Percentiles rank a stretch among this genome's conserved stretches.
These are phyloP conservation scores for Ochotona princeps DNA, from an alignment of 2,113 vertebrate species.

Conservation along the genomic window DNA sequence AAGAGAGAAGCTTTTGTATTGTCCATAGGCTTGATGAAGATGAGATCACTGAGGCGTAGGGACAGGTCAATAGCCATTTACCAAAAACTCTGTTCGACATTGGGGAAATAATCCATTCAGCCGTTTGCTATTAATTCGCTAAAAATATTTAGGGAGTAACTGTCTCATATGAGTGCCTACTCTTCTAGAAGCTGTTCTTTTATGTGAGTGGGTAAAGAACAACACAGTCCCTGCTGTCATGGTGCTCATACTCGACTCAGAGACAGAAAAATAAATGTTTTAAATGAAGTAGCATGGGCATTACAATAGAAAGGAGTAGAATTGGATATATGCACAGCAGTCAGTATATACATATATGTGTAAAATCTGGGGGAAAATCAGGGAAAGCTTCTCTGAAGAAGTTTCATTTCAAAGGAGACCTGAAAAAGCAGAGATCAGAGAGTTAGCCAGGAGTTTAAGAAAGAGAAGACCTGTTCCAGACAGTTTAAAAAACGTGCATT, in stretches of 20 bases:
- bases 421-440: background rate
- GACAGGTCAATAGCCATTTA: conserved; percentile 51
- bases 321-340: background rate
- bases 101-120: conserved; percentile 6
- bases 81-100: background rate
- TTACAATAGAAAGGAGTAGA: conserved; percentile 32
- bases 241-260: background rate
- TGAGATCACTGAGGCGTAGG: background rate
- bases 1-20: conserved; percentile 41
- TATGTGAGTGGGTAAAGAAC: conserved; percentile 31
- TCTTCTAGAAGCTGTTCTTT: conserved; percentile 41
- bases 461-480: background rate
- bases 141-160: conserved; percentile 23
- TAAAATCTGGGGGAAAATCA: background rate
- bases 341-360: background rate
- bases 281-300: conserved; percentile 25
- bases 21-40: background rate
- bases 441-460: conserved; percentile 34
- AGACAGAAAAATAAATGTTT: conserved; percentile 2
- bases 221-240: background rate
- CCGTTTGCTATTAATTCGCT: conserved; percentile 42
- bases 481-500: background rate
- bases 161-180: background rate
- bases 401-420: background rate
- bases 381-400: conserved; percentile 4